Base-by-base conservation (phyloP, 2,888 invertebrate species). In the Tetramorium bicarinatum region DNA sequence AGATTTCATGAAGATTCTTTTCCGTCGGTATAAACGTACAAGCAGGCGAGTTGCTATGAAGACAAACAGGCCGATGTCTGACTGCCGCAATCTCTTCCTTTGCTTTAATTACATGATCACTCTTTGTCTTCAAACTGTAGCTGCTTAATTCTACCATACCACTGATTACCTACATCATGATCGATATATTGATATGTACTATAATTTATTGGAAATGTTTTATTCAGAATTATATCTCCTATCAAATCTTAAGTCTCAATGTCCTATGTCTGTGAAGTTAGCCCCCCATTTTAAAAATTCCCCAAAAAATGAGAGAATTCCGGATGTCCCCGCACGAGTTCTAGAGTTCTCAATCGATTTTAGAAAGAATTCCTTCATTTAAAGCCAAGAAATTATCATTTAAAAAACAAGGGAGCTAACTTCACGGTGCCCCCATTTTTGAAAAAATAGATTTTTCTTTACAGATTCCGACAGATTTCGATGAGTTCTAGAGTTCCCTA, bases 1-100 rank as follows among this genome's bases (percentile, higher is more conserved):
- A 96, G 83, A 98, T 97, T 95, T 98, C 97, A 94, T 98, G 98
- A 88, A 97, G 96, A 94, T 98, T 98, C 6, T 96, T 96, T 82
- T 96, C 95, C 3, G 95, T 95, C 0, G 98, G 98, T 25, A 97
- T 97, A 66, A 98, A 94, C 1, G 96, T 92, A 91, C 97, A 97
- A 6, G 94, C 93, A 18, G 92, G 90, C 59, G 95, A 95, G 29
- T 88, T 91, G 41, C 90, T 91, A 21, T 89, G 86, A 3, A 95
- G 89, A 15, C 88, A 82, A 29, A 92, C 84, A 9, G 93, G 89
- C 1, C 94, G 91, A 87, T 95, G 93, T 75, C 92, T 94, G n/a
- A 90, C 66, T 6, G 94, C 95, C 4, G 83, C 52, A 18, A 94
- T 84, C 84, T 91, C 88, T 52, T 91, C 91, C 38, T 90, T 88